phyloP scores from a whole-genome alignment of 1,140 invertebrate species.

The Meloidogyne exigua region DNA sequence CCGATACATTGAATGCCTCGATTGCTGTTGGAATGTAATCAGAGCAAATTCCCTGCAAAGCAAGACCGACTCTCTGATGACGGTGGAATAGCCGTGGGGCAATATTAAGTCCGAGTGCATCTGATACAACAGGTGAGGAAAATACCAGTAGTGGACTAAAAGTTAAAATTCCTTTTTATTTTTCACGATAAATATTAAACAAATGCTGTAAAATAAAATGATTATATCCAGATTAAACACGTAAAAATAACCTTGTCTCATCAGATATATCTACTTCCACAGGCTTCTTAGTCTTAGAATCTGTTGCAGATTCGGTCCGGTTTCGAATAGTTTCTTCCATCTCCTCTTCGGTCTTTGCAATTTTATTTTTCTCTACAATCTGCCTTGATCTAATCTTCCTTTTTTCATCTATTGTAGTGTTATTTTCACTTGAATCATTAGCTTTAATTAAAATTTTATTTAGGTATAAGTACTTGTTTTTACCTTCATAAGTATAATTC shows the following conservation, averaged over 20 bases:
- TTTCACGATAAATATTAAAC: no score
- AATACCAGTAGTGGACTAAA: slow-evolving; percentile 55
- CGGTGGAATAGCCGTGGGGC: slow-evolving; percentile 39
- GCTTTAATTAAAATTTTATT: background rate
- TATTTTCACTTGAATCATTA: background rate
- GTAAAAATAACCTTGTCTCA: slow-evolving; percentile 46
- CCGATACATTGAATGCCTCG: slow-evolving; percentile 59
- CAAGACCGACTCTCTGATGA: slow-evolving; percentile 47
- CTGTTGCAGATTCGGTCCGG: background rate
- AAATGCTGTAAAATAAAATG: no score
- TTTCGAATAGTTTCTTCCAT: background rate
- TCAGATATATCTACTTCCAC: slow-evolving; percentile 57
- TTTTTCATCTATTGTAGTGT: background rate
- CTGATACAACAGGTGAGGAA: slow-evolving; percentile 37
- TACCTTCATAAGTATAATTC: background rate
- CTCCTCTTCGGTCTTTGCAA: background rate
- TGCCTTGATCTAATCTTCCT: background rate
- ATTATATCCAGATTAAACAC: no score
- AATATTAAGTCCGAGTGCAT: slow-evolving; percentile 44
- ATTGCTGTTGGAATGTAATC: slow-evolving; percentile 62
- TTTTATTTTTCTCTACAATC: background rate
- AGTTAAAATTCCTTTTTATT: background rate
- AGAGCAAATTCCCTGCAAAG: slow-evolving; percentile 58
- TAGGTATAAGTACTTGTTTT: background rate
- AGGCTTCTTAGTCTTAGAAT: slow-evolving; percentile 7